Conservation (phyloP, 2,113 vertebrate genomes). For the Spermophilus dauricus region DNA sequence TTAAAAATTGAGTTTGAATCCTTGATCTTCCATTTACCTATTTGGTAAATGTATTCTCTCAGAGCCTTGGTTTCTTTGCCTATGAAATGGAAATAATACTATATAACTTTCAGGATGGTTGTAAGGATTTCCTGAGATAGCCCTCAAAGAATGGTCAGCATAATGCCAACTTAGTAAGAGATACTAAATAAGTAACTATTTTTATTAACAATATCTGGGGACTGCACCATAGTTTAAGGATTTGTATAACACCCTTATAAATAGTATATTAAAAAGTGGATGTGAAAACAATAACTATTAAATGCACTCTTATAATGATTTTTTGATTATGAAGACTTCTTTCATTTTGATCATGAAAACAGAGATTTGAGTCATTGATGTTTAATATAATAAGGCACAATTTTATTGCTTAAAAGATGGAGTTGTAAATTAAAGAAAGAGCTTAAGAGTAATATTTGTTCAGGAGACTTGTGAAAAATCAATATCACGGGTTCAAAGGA, state of each 20-base stretch:
- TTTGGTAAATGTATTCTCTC: neutral
- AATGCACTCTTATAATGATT: conserved; percentile 14
- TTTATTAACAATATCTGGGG: neutral
- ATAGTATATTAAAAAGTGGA: neutral
- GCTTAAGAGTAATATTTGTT: neutral
- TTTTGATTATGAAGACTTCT: neutral
- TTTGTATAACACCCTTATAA: neutral
- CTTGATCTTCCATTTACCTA: neutral
- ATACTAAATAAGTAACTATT: neutral
- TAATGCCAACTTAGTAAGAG: neutral
- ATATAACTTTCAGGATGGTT: neutral
- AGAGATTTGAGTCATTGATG: neutral
- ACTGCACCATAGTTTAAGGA: neutral
- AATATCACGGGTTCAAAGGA: neutral
- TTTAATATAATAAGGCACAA: conserved; percentile 26
- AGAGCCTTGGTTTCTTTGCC: neutral
- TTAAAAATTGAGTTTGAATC: neutral
- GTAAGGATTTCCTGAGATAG: neutral
- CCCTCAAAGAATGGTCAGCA: neutral
- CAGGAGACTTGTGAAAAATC: conserved; percentile 2
- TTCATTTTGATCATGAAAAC: neutral
- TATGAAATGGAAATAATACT: neutral
- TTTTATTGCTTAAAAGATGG: neutral
- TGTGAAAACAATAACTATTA: neutral
- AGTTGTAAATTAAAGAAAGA: conserved; percentile 4